Base-by-base conservation (phyloP, 1,140 invertebrate genomes). In the Hydropsyche tenuis region DNA sequence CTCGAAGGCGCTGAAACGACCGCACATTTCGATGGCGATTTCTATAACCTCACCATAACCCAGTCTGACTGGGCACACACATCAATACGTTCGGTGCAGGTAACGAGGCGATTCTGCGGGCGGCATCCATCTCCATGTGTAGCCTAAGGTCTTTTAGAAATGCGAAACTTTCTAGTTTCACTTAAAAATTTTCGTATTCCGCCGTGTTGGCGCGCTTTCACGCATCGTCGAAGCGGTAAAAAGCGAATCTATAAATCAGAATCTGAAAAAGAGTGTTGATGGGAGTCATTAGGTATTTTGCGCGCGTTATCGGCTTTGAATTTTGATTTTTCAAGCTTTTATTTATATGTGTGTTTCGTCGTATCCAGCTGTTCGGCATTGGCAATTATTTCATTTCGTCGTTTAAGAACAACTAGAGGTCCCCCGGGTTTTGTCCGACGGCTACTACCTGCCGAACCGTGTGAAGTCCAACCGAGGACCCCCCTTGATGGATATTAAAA, bases 361-460 rank as follows among this genome's bases (percentile, higher is more conserved):
- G n/a, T 68, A 37, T 56, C 75, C 71, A 73, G 75, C 75, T 76
- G 75, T 63, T 69, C 66, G 3, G 42, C 65, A 11, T 76, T 76
- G 70, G 75, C 75, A 76, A 76, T 76, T 73, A 76, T 76, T 76
- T 68, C 66, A 73, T 76, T 76, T 73, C 48, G 75, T 42, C 45
- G 56, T 69, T 46, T 22, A 68, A 68, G 45, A 43, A 68, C 43
- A 68, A 68, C 14, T 14, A 16, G 30, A 18, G 12, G 14, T 48
- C 45, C 23, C 9, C 5, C 12, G 16, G 12, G 51, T 70, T 70
- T 70, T 46, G 46, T 37, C 37, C 16, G 9, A 16, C 11, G 68
- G 48, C 68, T 45, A 42, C 74, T 69, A 48, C 72, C 46, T 63
- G 53, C 62, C 30, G 27, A 56, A 76, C 75, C 75, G 75, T 76